Conservation (phyloP, 2,113 vertebrate genomes). For the Glaucomys volans region DNA sequence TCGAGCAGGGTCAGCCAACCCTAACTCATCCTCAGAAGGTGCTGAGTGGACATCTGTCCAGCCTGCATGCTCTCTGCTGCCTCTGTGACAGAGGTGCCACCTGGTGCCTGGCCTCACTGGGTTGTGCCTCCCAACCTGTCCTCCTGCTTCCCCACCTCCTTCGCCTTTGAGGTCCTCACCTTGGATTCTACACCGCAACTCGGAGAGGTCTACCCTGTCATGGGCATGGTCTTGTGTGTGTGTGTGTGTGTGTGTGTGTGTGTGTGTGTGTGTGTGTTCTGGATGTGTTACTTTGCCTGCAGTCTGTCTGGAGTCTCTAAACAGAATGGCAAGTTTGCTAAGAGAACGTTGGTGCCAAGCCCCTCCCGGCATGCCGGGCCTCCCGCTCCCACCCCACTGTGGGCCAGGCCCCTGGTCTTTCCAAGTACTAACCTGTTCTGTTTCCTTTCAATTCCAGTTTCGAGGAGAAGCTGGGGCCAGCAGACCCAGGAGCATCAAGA, state of each 20-base stretch:
- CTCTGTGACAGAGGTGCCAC: background rate
- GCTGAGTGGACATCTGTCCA: background rate
- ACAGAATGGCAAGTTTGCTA: background rate
- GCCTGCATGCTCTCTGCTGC: background rate
- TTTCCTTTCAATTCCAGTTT: slow-evolving; percentile 82
- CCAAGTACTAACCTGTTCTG: background rate
- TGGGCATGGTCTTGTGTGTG: slow-evolving; percentile 4
- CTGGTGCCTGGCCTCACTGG: background rate
- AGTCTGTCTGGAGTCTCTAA: background rate
- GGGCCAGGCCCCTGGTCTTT: background rate
- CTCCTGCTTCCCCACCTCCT: background rate
- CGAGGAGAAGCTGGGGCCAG: slow-evolving; percentile 87
- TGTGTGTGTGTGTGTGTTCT: too few relatives aligned
- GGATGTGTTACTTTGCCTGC: background rate
- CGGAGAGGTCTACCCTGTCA: background rate
- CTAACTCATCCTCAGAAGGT: background rate
- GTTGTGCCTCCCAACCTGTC: background rate
- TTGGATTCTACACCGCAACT: background rate
- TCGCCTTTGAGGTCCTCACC: background rate
- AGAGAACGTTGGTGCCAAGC: background rate
- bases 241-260: background rate
- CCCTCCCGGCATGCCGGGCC: too few relatives aligned
- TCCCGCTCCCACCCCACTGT: background rate
- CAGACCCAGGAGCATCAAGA: slow-evolving; percentile 88
- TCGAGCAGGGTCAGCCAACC: background rate